These are phyloP conservation scores for Streptopelia turtur DNA, from an alignment of 2,797 vertebrate species.

Conservation along the genomic window DNA sequence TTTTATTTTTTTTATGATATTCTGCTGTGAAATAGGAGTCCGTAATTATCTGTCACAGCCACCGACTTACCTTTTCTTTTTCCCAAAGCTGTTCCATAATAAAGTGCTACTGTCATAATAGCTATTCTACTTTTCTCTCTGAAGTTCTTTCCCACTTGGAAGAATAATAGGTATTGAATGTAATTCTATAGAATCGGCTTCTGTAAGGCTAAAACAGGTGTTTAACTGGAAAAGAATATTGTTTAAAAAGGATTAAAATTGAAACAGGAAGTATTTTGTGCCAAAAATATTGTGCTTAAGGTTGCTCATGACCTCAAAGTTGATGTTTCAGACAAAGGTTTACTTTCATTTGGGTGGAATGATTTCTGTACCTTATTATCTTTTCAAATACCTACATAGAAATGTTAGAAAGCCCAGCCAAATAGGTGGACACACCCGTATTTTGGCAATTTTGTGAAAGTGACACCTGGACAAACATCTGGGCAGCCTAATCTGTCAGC, in stretches of 20 bases:
- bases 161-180: conserved; percentile 49
- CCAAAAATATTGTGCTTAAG: conserved; percentile 53
- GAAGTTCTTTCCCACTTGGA: conserved; percentile 54
- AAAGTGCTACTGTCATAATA: conserved; percentile 45
- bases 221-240: conserved; percentile 64
- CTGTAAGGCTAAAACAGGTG: conserved; percentile 65
- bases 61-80: not conserved
- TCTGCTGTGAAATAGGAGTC: conserved; percentile 40
- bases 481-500: conserved; percentile 86
- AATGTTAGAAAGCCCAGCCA: conserved; percentile 75
- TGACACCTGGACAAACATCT: conserved; percentile 90
- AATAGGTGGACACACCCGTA: conserved; percentile 77
- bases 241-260: conserved; percentile 72
- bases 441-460: conserved; percentile 81
- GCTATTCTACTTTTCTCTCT: conserved; percentile 1
- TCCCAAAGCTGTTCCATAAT: conserved; percentile 26
- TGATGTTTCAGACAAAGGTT: conserved; percentile 75
- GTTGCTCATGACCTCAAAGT: conserved; percentile 6
- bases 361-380: conserved; percentile 74
- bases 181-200: conserved; percentile 50
- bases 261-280: conserved; percentile 62
- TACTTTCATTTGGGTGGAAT: conserved; percentile 62
- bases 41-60: conserved; percentile 61
- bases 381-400: conserved; percentile 72
- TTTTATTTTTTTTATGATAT: conserved; percentile 57